These are phyloP conservation scores for Virgularia gustaviana DNA, from an alignment of 92 coral and sea anemone species.

Conservation along the genomic window DNA sequence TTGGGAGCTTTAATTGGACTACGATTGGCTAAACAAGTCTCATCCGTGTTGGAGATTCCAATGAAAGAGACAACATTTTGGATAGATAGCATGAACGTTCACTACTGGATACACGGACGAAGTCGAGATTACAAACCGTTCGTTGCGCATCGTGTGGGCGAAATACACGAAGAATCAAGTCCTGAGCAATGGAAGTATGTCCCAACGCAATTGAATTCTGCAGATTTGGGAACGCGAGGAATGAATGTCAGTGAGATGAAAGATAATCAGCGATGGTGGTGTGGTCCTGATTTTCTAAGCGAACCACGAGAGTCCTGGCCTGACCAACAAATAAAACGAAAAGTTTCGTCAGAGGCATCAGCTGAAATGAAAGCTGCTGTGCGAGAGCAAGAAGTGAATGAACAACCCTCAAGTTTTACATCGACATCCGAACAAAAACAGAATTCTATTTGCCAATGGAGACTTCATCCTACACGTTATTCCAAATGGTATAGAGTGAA, in stretches of 20 bases:
- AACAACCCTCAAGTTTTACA: neutral
- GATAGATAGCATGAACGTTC: too few relatives aligned
- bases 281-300: neutral
- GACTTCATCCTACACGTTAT: conserved; percentile 47
- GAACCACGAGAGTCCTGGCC: neutral
- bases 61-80: conserved; percentile 2
- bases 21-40: conserved; percentile 16
- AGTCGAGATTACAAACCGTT: conserved; percentile 2
- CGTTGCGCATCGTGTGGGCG: conserved; percentile 15
- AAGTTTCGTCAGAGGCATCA: too few relatives aligned
- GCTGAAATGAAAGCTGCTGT: neutral
- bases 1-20: conserved; percentile 29
- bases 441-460: too few relatives aligned
- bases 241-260: neutral
- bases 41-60: conserved; percentile 3
- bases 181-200: conserved; percentile 16
- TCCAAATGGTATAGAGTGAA: conserved; percentile 63
- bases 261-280: conserved; percentile 13
- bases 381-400: neutral
- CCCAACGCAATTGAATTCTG: neutral
- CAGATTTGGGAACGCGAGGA: neutral
- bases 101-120: neutral
- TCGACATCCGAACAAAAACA: neutral
- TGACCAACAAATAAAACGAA: neutral
- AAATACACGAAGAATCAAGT: conserved; percentile 9